Conservation (phyloP, 2,888 invertebrate species). For the Mellilla xanthometata region DNA sequence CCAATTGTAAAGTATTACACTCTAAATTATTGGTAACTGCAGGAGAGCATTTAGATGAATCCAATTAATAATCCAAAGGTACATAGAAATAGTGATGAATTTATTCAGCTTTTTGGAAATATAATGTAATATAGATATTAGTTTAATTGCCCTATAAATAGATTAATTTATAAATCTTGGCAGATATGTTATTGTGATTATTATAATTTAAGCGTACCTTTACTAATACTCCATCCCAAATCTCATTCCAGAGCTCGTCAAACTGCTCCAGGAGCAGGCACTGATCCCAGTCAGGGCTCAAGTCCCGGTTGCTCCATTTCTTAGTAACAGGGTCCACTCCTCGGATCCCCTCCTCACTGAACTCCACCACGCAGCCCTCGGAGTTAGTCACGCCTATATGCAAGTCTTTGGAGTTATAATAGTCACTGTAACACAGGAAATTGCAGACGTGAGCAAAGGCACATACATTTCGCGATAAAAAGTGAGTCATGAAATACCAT, state of each 20-base stretch:
- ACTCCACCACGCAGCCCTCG: constrained; percentile 90
- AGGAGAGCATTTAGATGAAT: no score
- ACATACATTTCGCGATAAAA: constrained; percentile 15
- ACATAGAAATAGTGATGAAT: no score
- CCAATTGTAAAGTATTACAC: no score
- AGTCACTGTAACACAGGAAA: constrained; percentile 83
- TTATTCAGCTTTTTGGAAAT: no score
- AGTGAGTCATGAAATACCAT: no score
- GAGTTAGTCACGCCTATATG: constrained; percentile 96
- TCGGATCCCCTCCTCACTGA: constrained; percentile 89
- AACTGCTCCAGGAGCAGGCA: constrained; percentile 87
- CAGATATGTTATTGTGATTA: no score
- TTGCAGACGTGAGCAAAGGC: constrained; percentile 12
- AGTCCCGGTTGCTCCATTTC: constrained; percentile 80
- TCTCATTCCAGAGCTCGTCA: constrained; percentile 87
- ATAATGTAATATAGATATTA: no score
- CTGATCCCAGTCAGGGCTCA: constrained; percentile 87
- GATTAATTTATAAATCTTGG: no score
- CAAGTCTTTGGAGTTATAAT: constrained; percentile 91
- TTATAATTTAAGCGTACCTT: no score
- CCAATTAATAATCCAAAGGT: no score
- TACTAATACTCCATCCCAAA: constrained; percentile 87
- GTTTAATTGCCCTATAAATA: no score
- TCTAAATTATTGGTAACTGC: no score
- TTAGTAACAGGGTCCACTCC: constrained; percentile 81